phyloP scores from a whole-genome alignment of 2,113 vertebrate species.

The Podarcis cretensis region DNA sequence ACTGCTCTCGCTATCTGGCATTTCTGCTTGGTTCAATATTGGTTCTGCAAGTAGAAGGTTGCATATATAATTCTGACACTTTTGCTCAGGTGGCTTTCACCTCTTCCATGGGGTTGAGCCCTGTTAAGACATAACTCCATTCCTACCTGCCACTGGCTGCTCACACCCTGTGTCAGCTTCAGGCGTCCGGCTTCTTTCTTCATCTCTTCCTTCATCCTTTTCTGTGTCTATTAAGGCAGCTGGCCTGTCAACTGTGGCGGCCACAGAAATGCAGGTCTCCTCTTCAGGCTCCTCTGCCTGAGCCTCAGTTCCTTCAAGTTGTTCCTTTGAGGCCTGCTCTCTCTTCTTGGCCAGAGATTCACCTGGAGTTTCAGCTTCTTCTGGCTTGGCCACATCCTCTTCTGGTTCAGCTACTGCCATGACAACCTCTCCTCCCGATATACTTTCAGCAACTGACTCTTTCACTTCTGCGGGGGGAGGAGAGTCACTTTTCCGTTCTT shows the following conservation, averaged over 20 bases:
- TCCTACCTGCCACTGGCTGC: constrained; percentile 49
- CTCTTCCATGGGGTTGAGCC: neutral
- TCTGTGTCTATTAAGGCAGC: neutral
- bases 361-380: constrained; percentile 47
- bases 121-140: neutral
- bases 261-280: neutral
- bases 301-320: constrained; percentile 28
- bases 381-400: constrained; percentile 45
- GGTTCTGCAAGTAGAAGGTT: constrained; percentile 2
- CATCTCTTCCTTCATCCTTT: neutral
- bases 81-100: neutral
- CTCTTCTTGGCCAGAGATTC: constrained; percentile 38
- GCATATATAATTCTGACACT: neutral
- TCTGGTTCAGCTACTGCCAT: constrained; percentile 45
- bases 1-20: neutral
- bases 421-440: neutral
- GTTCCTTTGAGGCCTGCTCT: neutral
- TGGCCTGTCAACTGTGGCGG: rapidly evolving
- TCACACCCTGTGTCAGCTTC: constrained; percentile 34
- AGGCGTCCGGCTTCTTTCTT: neutral
- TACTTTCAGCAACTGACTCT: rapidly evolving
- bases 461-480: rapidly evolving
- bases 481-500: constrained; percentile 29
- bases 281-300: neutral
- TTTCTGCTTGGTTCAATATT: neutral